A percentile compares a stretch with the other conserved stretches of the same genome.
phyloP scores from a whole-genome alignment of 2,797 vertebrate genomes.

The Chiroxiphia lanceolata region DNA sequence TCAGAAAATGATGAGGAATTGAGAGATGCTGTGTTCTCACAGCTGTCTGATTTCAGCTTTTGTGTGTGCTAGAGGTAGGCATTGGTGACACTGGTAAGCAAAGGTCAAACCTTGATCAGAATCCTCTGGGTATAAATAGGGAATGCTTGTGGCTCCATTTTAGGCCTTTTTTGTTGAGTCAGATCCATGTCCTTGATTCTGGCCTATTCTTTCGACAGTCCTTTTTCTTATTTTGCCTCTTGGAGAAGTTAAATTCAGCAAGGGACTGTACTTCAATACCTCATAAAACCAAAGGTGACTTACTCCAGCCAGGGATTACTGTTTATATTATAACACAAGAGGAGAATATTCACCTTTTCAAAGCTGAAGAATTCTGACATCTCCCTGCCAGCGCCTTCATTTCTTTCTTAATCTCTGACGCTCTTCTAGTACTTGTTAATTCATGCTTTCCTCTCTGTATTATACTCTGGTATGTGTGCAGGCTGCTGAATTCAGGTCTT shows the following conservation, averaged over 20 bases:
- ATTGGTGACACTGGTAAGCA: not conserved
- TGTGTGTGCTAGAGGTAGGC: not conserved
- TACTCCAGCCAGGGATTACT: not conserved
- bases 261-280: not conserved
- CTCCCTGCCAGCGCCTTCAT: not conserved
- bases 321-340: not conserved
- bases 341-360: conserved; percentile 3
- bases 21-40: not conserved
- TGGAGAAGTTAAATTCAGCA: not conserved
- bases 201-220: not conserved
- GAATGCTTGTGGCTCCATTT: not conserved
- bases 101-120: not conserved
- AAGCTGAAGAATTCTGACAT: conserved; percentile 8
- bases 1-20: not conserved
- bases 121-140: not conserved
- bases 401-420: not conserved
- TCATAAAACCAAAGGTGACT: not conserved
- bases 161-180: not conserved
- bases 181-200: not conserved
- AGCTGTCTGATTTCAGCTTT: not conserved
- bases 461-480: not conserved
- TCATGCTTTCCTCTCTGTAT: not conserved
- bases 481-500: conserved; percentile 26
- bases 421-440: conserved; percentile 24
- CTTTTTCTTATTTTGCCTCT: not conserved